Conservation (phyloP, 2,797 vertebrate genomes). For the Tenualosa thibaudeaui region DNA sequence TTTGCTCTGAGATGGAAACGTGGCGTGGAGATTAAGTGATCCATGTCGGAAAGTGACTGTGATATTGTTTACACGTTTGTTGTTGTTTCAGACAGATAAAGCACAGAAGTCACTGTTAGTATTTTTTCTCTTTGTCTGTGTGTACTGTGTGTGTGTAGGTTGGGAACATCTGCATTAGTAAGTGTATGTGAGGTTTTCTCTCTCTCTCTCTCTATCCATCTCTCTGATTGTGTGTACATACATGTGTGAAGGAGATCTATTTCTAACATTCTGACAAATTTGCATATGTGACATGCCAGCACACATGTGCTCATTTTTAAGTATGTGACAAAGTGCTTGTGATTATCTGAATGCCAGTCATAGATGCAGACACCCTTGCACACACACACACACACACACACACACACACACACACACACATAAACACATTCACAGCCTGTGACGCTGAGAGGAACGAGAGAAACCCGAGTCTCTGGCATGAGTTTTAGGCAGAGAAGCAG, state of each 20-base stretch:
- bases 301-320: not conserved
- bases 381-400: not conserved
- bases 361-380: not conserved
- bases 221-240: no score
- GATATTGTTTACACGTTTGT: not conserved
- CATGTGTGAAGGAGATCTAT: not conserved
- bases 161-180: no score
- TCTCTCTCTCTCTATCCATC: no score
- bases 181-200: not conserved
- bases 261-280: conserved; percentile 45
- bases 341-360: not conserved
- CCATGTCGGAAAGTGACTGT: conserved; percentile 32
- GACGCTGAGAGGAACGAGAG: not conserved
- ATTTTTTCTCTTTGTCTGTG: conserved; percentile 43
- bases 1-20: not conserved
- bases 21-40: conserved; percentile 31
- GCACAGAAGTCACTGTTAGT: not conserved
- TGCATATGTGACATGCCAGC: not conserved
- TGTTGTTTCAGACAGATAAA: not conserved
- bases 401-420: not conserved
- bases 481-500: not conserved
- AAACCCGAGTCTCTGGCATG: not conserved
- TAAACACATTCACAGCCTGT: not conserved
- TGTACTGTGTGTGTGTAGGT: conserved; percentile 37
- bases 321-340: not conserved